These are phyloP conservation scores for Coreoperca whiteheadi DNA, from an alignment of 2,113 vertebrate species.

Conservation along the genomic window DNA sequence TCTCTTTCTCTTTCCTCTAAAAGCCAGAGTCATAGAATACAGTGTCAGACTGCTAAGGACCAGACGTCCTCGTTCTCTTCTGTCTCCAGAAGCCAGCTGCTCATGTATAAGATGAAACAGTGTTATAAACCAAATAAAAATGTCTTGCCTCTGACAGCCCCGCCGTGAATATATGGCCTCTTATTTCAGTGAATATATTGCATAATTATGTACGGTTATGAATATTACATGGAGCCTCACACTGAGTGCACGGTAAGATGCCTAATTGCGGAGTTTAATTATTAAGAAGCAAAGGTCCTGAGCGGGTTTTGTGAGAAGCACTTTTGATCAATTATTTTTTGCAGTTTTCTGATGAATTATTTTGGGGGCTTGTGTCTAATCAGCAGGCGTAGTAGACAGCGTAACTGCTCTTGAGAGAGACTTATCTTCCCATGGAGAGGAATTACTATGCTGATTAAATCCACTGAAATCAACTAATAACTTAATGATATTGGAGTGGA, in stretches of 20 bases:
- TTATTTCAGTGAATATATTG: constrained; percentile 83
- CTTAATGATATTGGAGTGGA: constrained; percentile 82
- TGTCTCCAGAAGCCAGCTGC: constrained; percentile 70
- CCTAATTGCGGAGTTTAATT: constrained; percentile 89
- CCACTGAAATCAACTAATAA: constrained; percentile 86
- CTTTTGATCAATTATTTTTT: constrained; percentile 91
- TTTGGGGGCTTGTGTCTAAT: constrained; percentile 87
- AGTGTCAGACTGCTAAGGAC: constrained; percentile 55
- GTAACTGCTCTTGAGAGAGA: constrained; percentile 90
- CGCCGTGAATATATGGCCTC: constrained; percentile 80
- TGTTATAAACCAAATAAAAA: constrained; percentile 86
- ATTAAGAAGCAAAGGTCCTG: constrained; percentile 88
- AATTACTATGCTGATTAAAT: constrained; percentile 90
- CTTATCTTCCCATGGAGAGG: constrained; percentile 85
- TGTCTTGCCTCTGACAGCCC: constrained; percentile 81
- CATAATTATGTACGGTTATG: constrained; percentile 86
- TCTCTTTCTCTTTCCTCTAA: constrained; percentile 27
- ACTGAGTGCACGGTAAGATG: constrained; percentile 83
- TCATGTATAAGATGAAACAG: constrained; percentile 80
- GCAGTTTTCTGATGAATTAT: constrained; percentile 91
- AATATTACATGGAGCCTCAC: constrained; percentile 85
- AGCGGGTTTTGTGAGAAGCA: constrained; percentile 81
- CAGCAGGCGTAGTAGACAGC: constrained; percentile 86
- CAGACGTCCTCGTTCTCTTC: constrained; percentile 60
- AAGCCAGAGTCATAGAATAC: constrained; percentile 40